Base-by-base conservation (phyloP, 2,113 vertebrate species). In the Chamaea fasciata region DNA sequence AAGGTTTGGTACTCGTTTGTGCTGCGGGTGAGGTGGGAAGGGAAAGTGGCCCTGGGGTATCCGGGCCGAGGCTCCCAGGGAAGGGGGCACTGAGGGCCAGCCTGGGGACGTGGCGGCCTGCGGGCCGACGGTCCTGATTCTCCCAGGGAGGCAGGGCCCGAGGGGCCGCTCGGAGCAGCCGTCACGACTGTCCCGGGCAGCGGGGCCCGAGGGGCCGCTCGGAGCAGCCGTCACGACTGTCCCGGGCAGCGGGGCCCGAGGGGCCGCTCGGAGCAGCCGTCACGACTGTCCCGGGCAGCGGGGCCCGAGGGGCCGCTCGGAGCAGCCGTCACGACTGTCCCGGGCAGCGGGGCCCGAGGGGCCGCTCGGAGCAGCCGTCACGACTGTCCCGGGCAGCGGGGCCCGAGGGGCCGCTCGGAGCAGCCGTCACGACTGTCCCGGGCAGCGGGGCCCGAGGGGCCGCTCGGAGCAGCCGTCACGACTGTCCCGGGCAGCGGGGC, bases 321-420 rank as follows among this genome's bases (percentile, higher is more conserved):
- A 21, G 7, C 27, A 2, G 44, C 28, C 16, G 9, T 11, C 27
- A 15, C 15, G 3, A 1, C 1, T 13, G 10, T 42, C 7, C 39
- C 19, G n/a, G n/a, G 56, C 9, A 55, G 53, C 30, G 53, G 52
- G 55, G 55, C 55, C 53, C 28, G 52, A 53, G 31, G 7, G 53
- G 31, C 31, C 31, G 37, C 37, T 7, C 50, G 10, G 57, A 21
- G 7, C 27, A 2, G 44, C 28, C 16, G 9, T 11, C 27, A 15
- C 15, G 3, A 1, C 1, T 13, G 10, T 42, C 7, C 39, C 19
- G n/a, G n/a, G 56, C 9, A 55, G 53, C 30, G 53, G 52, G 55
- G 55, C 55, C 53, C 28, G 52, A 53, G 31, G 7, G 53, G 31
- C 31, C 31, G 37, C 37, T 7, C n/a, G n/a, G n/a, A n/a, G n/a